These are phyloP conservation scores for Lutjanus erythropterus DNA, from an alignment of 2,113 vertebrate genomes.

Conservation along the genomic window DNA sequence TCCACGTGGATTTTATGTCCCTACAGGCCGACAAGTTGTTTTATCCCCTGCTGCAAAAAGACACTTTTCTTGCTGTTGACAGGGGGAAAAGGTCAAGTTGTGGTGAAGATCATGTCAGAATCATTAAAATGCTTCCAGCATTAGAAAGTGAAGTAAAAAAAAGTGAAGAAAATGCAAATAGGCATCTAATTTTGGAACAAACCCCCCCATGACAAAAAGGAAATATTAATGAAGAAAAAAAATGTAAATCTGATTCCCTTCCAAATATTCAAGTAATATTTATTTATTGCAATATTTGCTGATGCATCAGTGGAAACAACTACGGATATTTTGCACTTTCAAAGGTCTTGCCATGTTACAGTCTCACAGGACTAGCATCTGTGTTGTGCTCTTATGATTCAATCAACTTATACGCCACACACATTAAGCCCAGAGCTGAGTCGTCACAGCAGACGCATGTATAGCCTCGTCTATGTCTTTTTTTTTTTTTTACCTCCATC, in stretches of 20 bases:
- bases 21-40: not conserved
- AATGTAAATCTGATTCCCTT: not conserved
- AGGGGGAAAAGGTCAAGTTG: not conserved
- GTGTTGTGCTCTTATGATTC: constrained; percentile 4
- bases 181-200: not conserved
- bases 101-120: not conserved
- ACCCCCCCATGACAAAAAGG: not conserved
- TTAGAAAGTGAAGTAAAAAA: not conserved
- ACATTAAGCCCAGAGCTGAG: not conserved
- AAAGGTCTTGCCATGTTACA: not conserved
- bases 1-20: not conserved
- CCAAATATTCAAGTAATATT: not conserved
- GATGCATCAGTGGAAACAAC: not conserved
- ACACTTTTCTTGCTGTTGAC: not conserved
- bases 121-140: not conserved
- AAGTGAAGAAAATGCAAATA: not conserved
- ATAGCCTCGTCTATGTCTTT: not conserved
- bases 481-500: not conserved
- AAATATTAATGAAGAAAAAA: constrained; percentile 13
- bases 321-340: not conserved
- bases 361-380: not conserved
- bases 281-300: not conserved
- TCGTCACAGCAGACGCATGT: not conserved
- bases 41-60: not conserved
- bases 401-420: not conserved